Percentiles rank a stretch among this genome's conserved stretches.
Conservation (phyloP, 2,113 vertebrate species). For the Rhombomys opimus region DNA sequence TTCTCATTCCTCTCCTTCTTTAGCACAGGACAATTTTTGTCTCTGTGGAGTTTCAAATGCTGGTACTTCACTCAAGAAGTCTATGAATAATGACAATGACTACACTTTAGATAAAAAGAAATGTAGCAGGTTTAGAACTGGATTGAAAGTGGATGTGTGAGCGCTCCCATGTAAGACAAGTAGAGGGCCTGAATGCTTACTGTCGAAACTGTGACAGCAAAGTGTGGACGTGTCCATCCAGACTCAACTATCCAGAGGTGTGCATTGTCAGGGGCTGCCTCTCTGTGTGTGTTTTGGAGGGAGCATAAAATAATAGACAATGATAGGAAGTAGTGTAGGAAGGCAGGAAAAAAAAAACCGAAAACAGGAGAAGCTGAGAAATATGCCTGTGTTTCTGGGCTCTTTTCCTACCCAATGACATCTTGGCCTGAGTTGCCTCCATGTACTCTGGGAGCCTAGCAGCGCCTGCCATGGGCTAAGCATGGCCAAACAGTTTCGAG, state of each 20-base stretch:
- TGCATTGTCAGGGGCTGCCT: not conserved
- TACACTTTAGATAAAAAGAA: not conserved
- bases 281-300: not conserved
- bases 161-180: not conserved
- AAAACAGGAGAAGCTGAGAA: not conserved
- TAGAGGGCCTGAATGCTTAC: too few relatives aligned
- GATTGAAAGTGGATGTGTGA: not conserved
- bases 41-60: constrained; percentile 20
- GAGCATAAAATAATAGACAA: not conserved
- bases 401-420: not conserved
- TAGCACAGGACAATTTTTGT: not conserved
- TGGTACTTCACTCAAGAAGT: not conserved
- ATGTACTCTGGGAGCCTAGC: too few relatives aligned
- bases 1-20: not conserved
- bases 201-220: too few relatives aligned
- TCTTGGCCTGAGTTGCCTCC: not conserved
- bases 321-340: not conserved
- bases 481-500: not conserved
- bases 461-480: not conserved
- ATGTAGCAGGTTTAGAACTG: not conserved
- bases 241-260: not conserved
- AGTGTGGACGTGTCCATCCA: not conserved
- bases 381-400: not conserved
- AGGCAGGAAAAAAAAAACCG: not conserved
- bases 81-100: not conserved